Percentiles rank a stretch among this genome's conserved stretches.
phyloP scores from a whole-genome alignment of 2,888 invertebrate genomes.

The Coremacera marginata region DNA sequence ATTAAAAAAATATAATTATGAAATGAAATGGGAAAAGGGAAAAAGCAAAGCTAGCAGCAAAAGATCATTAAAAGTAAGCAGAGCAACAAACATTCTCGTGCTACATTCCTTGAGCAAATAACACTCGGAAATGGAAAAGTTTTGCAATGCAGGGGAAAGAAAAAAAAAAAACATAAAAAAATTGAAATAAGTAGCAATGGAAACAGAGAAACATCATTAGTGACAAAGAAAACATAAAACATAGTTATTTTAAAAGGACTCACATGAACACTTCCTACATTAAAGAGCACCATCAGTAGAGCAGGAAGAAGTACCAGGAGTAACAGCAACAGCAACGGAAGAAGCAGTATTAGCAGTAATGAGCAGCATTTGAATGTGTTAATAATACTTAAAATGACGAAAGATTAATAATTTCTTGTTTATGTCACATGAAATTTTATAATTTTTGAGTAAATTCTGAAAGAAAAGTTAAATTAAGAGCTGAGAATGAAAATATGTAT shows the following conservation, averaged over 20 bases:
- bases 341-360: background rate
- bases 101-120: constrained; percentile 16
- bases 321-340: background rate
- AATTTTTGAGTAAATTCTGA: no score
- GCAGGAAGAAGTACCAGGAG: no score
- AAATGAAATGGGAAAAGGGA: background rate
- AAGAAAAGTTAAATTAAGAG: no score
- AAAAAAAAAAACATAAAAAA: background rate
- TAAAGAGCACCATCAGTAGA: background rate
- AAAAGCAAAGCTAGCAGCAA: background rate
- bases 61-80: constrained; percentile 8
- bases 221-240: constrained; percentile 12
- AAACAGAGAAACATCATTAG: constrained; percentile 23
- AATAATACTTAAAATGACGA: background rate
- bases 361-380: background rate
- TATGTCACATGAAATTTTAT: no score
- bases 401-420: background rate
- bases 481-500: no score
- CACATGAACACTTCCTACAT: background rate
- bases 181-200: background rate
- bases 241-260: background rate
- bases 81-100: constrained; percentile 22
- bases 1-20: constrained; percentile 12
- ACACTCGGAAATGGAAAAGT: background rate
- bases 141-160: background rate